These are phyloP conservation scores for Fissipunctia ypsillon DNA, from an alignment of 2,888 invertebrate genomes.

Conservation along the genomic window DNA sequence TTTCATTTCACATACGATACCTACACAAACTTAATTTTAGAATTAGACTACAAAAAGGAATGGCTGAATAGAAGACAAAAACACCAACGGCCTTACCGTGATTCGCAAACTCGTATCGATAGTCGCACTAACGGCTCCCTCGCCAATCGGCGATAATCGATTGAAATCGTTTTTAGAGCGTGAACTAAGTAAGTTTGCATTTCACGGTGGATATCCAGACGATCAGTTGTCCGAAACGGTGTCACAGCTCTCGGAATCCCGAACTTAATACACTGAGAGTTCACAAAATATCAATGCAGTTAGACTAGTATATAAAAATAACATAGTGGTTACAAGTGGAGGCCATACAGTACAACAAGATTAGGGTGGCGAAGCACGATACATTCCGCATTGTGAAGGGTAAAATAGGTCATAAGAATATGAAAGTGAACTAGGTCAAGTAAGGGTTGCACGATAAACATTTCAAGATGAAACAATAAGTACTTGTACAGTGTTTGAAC, in stretches of 20 bases:
- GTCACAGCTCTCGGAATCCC: slow-evolving; percentile 56
- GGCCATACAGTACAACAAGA: slow-evolving; percentile 76
- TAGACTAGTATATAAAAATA: slow-evolving; percentile 58
- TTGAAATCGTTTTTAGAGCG: slow-evolving; percentile 65
- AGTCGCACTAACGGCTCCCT: slow-evolving; percentile 49
- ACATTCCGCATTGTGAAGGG: slow-evolving; percentile 75
- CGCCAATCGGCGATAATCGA: slow-evolving; percentile 61
- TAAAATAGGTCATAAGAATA: slow-evolving; percentile 82
- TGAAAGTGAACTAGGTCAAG: slow-evolving; percentile 83
- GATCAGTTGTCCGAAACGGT: slow-evolving; percentile 87
- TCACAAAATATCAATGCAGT: slow-evolving; percentile 53
- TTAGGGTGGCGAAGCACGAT: slow-evolving; percentile 77
- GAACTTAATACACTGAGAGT: slow-evolving; percentile 59
- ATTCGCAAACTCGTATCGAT: slow-evolving; percentile 71
- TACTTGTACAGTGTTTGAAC: slow-evolving; percentile 55
- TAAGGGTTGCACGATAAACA: slow-evolving; percentile 77
- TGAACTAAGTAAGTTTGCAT: slow-evolving; percentile 71
- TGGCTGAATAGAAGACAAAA: slow-evolving; percentile 79
- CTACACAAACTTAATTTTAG: slow-evolving; percentile 74
- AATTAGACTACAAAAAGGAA: slow-evolving; percentile 76
- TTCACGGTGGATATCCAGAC: slow-evolving; percentile 78
- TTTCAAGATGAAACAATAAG: slow-evolving; percentile 74
- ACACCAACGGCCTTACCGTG: slow-evolving; percentile 70
- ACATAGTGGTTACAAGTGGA: slow-evolving; percentile 69
- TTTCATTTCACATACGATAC: slow-evolving; percentile 80